Base-by-base conservation (phyloP, 2,113 vertebrate species). In the Nerophis ophidion region DNA sequence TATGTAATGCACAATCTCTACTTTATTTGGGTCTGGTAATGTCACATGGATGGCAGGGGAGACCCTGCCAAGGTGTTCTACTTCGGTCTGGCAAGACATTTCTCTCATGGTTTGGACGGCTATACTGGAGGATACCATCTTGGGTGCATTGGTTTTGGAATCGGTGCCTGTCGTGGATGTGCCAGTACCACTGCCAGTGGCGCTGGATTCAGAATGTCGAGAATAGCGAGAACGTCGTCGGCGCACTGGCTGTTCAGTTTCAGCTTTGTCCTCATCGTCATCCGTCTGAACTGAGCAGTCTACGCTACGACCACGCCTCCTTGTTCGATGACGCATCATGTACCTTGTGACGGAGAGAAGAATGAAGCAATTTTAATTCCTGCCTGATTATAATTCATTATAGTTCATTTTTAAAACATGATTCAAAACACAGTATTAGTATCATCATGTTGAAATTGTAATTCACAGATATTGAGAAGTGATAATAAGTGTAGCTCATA, bases 271-370 rank as follows among this genome's bases (percentile, higher is more conserved):
- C 65, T 99, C 97, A 0, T 98, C 97, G 0, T 98, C 96, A 0
- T 99, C 97, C 0, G 97, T 99, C 83, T 98, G 97, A 64, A 99
- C 94, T 0, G 96, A 97, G 86, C 95, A 95, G 85, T 99, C 96
- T 0, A 96, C 80, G 0, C 95, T 97, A 44, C 95, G 93, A 50
- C 94, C 90, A 0, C 94, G 90, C 66, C 95, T 91, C 52, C 94
- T 87, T 54, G 94, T 91, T 0, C 87, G 85, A 58, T 81, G 92
- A 87, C 85, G 86, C 80, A 95, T 87, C 66, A 95, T 86, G 75
- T 92, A 96, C 69, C 86, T 88, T 53, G 48, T 19, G 57, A 45
- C 36, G 2, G 35, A 49, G 6, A 51, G 5, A 48, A 33, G 8
- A 63, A 60, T 11, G 8, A 8, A 48, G 36, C 33, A 33, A 42